Base-by-base conservation (phyloP, 1,140 invertebrate species). In the Euwallacea fornicatus region DNA sequence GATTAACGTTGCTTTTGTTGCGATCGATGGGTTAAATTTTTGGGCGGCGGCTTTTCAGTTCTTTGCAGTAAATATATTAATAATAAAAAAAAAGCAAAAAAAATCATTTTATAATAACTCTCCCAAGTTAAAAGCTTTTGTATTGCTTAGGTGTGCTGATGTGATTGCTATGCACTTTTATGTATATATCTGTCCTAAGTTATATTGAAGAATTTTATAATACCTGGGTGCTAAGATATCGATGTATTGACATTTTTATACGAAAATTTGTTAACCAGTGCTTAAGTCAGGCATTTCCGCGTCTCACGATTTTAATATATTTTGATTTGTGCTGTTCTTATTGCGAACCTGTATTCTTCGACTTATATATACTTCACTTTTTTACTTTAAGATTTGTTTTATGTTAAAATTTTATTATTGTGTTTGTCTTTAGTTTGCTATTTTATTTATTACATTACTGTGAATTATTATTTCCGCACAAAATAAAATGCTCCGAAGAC, bases 101-200 rank as follows among this genome's bases (percentile, higher is more conserved):
- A 74, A 46, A 60, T 58, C 15, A 74, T 62, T 61, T 64, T 43
- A 62, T 61, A 42, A 74, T 69, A 56, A 54, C 62, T 62, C 69
- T 74, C 71, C 73, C 75, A 74, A 72, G 71, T 76, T 77, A 74
- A 33, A 33, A 73, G 75, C 74, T 77, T 76, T 74, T 77, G 33
- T 76, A 76, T 69, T 76, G 76, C 74, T 77, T 79, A 79, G 77
- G 78, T 79, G 78, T 79, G 76, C 75, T 77, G 77, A 76, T 77
- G 77, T 79, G 78, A 79, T 78, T 76, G 76, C 77, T 76, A 75
- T 78, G 76, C 78, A 78, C 78, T 77, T 67, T 76, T 77, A 69
- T 78, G 76, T 74, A 76, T 78, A 78, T 74, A 76, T 66, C 75
- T 74, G 72, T 69, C 73, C 71, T 74, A 78, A 76, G 69, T 76